Percentiles rank a stretch among this genome's conserved stretches.
These are phyloP conservation scores for Accipiter cooperii DNA, from an alignment of 2,113 vertebrate species.

Conservation along the genomic window DNA sequence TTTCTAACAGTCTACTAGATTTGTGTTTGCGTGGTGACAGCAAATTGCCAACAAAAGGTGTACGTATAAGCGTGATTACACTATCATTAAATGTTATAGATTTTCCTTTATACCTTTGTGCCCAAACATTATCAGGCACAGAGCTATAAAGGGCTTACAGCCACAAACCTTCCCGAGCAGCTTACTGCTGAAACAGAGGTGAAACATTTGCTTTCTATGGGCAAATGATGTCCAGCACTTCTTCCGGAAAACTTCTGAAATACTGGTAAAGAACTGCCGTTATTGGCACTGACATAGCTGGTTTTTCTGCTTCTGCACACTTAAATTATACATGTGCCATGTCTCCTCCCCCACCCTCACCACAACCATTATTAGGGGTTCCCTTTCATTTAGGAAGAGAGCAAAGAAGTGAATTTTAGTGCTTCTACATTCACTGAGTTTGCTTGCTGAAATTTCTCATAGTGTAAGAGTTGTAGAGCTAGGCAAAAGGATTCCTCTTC, in stretches of 20 bases:
- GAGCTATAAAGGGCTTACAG: not conserved
- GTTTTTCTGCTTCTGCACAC: not conserved
- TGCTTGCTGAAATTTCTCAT: not conserved
- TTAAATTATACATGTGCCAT: not conserved
- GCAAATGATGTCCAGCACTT: not conserved
- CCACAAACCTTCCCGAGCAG: not conserved
- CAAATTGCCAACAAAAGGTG: not conserved
- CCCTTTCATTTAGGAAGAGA: not conserved
- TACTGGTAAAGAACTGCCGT: not conserved
- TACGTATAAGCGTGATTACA: not conserved
- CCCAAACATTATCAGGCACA: not conserved
- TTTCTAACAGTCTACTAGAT: not conserved
- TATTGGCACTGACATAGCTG: not conserved
- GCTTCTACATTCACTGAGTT: not conserved
- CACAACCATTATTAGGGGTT: not conserved
- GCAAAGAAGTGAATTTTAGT: not conserved
- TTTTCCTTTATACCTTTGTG: not conserved
- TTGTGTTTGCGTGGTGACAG: not conserved
- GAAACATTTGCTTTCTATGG: not conserved
- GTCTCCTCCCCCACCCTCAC: not conserved
- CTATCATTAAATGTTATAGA: not conserved
- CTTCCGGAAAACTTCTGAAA: not conserved
- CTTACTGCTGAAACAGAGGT: not conserved
- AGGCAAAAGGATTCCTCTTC: not conserved
- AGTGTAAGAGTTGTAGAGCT: not conserved